phyloP scores from a whole-genome alignment of 2,888 invertebrate species.

The Drosophila affinis region DNA sequence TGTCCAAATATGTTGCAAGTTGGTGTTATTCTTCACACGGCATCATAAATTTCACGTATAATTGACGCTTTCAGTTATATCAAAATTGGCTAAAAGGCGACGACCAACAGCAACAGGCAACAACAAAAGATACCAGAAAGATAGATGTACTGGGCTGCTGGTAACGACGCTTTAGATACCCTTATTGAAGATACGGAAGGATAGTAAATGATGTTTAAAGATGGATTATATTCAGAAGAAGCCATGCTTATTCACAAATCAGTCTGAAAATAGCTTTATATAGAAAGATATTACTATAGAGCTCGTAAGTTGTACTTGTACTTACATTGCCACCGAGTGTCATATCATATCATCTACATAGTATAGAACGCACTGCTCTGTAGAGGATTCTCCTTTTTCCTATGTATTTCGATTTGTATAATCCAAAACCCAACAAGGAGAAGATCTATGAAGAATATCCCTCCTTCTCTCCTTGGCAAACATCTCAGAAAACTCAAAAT shows the following conservation, averaged over 20 bases:
- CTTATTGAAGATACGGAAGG: background rate
- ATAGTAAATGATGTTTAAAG: too few relatives aligned
- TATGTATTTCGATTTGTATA: background rate
- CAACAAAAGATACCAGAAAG: background rate
- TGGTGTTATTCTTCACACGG: slow-evolving; percentile 82
- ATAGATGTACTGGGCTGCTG: background rate
- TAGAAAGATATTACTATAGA: too few relatives aligned
- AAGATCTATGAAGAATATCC: background rate
- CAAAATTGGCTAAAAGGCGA: slow-evolving; percentile 78
- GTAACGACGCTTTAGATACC: background rate
- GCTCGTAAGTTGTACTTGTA: too few relatives aligned
- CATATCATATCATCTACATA: background rate
- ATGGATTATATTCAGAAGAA: too few relatives aligned
- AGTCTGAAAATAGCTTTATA: too few relatives aligned
- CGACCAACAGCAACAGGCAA: slow-evolving; percentile 40
- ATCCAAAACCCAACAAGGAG: background rate
- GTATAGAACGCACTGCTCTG: background rate
- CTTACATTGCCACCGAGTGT: too few relatives aligned
- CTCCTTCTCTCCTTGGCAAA: background rate
- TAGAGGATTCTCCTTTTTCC: background rate
- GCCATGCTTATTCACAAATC: too few relatives aligned
- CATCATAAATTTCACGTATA: slow-evolving; percentile 83
- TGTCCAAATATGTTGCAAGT: slow-evolving; percentile 81
- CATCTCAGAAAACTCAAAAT: background rate
- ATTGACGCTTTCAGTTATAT: slow-evolving; percentile 82